A percentile compares a stretch with the other conserved stretches of the same genome.
Evolutionary conservation across 2,888 invertebrate genomes (phyloP).

Genomic region (Tholera decimalis): DNA sequence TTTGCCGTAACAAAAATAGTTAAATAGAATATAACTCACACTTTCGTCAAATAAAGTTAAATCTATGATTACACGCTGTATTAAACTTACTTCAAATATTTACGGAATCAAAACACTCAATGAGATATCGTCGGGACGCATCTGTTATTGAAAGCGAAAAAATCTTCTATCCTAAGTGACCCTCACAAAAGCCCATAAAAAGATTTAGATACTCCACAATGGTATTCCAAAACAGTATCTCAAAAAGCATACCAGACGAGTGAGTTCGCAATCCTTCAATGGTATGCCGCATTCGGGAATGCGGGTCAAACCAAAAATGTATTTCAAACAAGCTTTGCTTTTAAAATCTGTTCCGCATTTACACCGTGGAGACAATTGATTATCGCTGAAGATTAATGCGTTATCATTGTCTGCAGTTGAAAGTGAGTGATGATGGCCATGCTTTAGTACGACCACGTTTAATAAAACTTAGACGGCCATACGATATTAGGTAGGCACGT

Average conservation of each 20-base stretch:
- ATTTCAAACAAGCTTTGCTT: constrained; percentile 14
- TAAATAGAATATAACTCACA: background rate
- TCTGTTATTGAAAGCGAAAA: constrained; percentile 12
- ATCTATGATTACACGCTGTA: background rate
- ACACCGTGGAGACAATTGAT: constrained; percentile 55
- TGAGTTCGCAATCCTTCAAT: constrained; percentile 24
- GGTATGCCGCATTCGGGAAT: constrained; percentile 22
- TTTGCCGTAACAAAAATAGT: background rate
- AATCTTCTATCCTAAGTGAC: too few relatives aligned
- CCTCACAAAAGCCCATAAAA: constrained; percentile 3
- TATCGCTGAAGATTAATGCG: constrained; percentile 62
- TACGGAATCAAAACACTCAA: background rate
- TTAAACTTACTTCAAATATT: background rate
- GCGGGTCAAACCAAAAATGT: constrained; percentile 24
- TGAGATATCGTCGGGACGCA: background rate
- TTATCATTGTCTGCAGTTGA: constrained; percentile 51
- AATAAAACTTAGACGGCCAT: constrained; percentile 35
- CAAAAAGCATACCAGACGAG: constrained; percentile 12
- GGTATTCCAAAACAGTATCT: constrained; percentile 12
- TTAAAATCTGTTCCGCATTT: constrained; percentile 39
- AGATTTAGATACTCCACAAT: constrained; percentile 10
- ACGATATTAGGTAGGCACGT: constrained; percentile 25
- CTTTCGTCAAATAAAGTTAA: background rate
- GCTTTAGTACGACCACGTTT: constrained; percentile 33
- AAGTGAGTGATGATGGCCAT: constrained; percentile 60